Evolutionary conservation across 1,140 invertebrate genomes (phyloP).

Genomic region (Charaxes varanes): DNA sequence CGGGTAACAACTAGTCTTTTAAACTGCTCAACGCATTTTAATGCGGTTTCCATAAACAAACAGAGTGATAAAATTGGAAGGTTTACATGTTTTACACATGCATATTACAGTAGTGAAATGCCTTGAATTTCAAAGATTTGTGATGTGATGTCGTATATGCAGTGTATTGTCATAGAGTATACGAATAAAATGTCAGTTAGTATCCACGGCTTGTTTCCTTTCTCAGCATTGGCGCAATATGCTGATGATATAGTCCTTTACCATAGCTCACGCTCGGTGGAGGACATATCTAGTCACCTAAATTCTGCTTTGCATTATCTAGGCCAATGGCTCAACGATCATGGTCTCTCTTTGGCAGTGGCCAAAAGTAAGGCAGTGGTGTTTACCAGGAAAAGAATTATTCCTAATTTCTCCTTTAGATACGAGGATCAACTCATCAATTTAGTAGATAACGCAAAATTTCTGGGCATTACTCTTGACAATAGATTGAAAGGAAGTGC

Average conservation of each 20-base stretch:
- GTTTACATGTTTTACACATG: too few relatives aligned
- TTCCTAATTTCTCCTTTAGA: background rate
- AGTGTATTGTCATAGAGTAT: too few relatives aligned
- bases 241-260: conserved; percentile 5
- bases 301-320: conserved; percentile 2
- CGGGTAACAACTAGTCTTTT: too few relatives aligned
- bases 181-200: too few relatives aligned
- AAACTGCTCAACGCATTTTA: too few relatives aligned
- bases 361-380: conserved; percentile 1
- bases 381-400: background rate
- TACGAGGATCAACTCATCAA: conserved; percentile 1
- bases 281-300: background rate
- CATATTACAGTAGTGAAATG: too few relatives aligned
- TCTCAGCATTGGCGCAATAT: too few relatives aligned
- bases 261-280: background rate
- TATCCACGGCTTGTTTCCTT: too few relatives aligned
- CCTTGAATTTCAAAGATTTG: too few relatives aligned
- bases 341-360: conserved; percentile 1
- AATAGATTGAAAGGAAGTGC: background rate
- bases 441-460: background rate
- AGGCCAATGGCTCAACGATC: conserved; percentile 3
- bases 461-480: background rate
- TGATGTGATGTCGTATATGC: too few relatives aligned
- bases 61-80: too few relatives aligned
- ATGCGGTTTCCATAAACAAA: too few relatives aligned